Evolutionary conservation across 2,888 invertebrate genomes (phyloP), one percentile per base, ranked within the genome.

Genomic region (Notocelia uddmanniana): DNA sequence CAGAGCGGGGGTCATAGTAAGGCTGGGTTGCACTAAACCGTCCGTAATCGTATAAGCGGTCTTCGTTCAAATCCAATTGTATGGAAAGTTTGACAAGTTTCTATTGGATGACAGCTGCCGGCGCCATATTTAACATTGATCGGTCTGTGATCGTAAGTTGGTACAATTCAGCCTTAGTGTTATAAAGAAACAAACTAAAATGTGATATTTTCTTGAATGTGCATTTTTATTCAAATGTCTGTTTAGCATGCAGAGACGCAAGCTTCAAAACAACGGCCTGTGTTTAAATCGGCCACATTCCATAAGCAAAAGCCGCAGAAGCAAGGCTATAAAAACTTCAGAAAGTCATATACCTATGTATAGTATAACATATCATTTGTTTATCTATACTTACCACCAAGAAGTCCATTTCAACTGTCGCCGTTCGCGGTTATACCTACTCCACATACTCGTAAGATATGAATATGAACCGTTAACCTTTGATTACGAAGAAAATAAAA

Each of bases 221-320:
- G 26, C 31, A 45, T 67, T 57, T 67, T 66, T 67, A 67, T 57
- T 57, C 57, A 57, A 67, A 57, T 48, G 31, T 19, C 57, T 50
- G 37, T 57, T 64, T 64, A 58, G 55, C 57, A 70, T 70, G 69
- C 69, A 58, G 57, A 64, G 57, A 48, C 48, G n/a, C n/a, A n/a
- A 13, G 11, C 69, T 50, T 58, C 50, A 50, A 70, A 58, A 63
- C 52, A 70, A 58, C 69, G 64, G 64, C 37, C 23, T 15, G 58
- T 64, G 26, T 50, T 58, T 34, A 58, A 70, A 70, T 58, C 69
- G n/a, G 48, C 64, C 63, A 58, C 69, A 70, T 64, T 58, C 69
- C 69, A 18, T 37, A 23, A 13, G 11, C 11, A 21, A 3, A 41
- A 19, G 10, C n/a, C 11, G 11, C 11, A 21, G 9, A 41, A 19